These are phyloP conservation scores for Myiagra hebetior DNA, from an alignment of 2,113 vertebrate species.

Conservation along the genomic window DNA sequence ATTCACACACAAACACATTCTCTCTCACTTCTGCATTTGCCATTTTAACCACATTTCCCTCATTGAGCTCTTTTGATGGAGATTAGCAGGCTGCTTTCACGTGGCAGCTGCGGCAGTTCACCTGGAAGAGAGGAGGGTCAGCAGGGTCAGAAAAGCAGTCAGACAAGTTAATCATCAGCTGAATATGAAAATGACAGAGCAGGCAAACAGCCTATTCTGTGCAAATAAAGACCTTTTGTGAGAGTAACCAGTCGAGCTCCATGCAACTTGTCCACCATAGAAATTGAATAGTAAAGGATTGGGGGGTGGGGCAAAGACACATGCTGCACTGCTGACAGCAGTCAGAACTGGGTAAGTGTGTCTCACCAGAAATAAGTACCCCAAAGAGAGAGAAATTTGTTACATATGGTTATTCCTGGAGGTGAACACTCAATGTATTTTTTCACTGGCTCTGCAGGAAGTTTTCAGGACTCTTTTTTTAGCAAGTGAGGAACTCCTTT, in stretches of 20 bases:
- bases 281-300: not conserved
- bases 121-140: not conserved
- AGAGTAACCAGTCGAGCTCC: not conserved
- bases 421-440: not conserved
- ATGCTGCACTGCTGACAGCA: not conserved
- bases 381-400: not conserved
- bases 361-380: not conserved
- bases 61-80: not conserved
- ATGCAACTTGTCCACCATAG: not conserved
- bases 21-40: slow-evolving; percentile 5
- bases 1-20: not conserved
- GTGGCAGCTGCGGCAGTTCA: not conserved
- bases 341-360: not conserved
- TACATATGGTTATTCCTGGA: not conserved
- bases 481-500: not conserved
- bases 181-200: not conserved
- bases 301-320: not conserved
- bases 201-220: not conserved
- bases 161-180: slow-evolving; percentile 1
- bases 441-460: not conserved
- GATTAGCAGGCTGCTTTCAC: not conserved
- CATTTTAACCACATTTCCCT: not conserved
- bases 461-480: not conserved
- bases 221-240: not conserved
- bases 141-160: not conserved